phyloP scores from a whole-genome alignment of 2,888 invertebrate genomes.

The Pegoplata infirma region DNA sequence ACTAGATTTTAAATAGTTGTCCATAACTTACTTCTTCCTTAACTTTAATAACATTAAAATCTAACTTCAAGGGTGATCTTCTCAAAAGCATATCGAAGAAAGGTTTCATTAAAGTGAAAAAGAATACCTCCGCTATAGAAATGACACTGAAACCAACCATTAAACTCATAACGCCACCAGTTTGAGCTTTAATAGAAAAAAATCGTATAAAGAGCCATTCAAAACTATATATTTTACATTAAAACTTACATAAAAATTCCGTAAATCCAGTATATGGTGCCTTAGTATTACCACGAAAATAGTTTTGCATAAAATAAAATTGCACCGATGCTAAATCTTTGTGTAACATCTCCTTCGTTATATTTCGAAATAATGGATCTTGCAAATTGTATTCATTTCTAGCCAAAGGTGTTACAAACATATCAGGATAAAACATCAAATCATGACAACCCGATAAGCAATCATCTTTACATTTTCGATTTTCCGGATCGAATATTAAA shows the following conservation, averaged over 20 bases:
- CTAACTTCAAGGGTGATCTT: slow-evolving; percentile 36
- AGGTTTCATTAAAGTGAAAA: slow-evolving; percentile 83
- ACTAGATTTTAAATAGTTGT: too few relatives aligned
- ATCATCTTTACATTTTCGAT: slow-evolving; percentile 66
- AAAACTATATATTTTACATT: neutral
- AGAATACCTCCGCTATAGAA: slow-evolving; percentile 86
- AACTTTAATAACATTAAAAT: neutral
- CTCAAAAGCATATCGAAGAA: slow-evolving; percentile 77
- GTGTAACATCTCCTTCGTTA: slow-evolving; percentile 65
- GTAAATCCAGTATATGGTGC: slow-evolving; percentile 88
- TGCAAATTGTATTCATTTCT: slow-evolving; percentile 67
- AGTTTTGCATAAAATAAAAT: slow-evolving; percentile 84
- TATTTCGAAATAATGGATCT: slow-evolving; percentile 65
- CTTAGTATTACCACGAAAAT: slow-evolving; percentile 84
- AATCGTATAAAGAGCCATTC: too few relatives aligned
- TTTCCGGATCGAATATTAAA: slow-evolving; percentile 46
- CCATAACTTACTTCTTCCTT: slow-evolving; percentile 18
- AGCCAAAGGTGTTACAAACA: slow-evolving; percentile 80
- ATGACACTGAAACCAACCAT: slow-evolving; percentile 91
- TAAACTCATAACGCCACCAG: slow-evolving; percentile 87
- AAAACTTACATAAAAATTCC: slow-evolving; percentile 86
- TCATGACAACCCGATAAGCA: slow-evolving; percentile 88
- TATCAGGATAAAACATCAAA: slow-evolving; percentile 82
- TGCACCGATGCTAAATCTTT: slow-evolving; percentile 85
- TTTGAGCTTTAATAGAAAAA: slow-evolving; percentile 88